Conservation (phyloP, 2,888 invertebrate genomes). For the Dorcus parallelipipedus region DNA sequence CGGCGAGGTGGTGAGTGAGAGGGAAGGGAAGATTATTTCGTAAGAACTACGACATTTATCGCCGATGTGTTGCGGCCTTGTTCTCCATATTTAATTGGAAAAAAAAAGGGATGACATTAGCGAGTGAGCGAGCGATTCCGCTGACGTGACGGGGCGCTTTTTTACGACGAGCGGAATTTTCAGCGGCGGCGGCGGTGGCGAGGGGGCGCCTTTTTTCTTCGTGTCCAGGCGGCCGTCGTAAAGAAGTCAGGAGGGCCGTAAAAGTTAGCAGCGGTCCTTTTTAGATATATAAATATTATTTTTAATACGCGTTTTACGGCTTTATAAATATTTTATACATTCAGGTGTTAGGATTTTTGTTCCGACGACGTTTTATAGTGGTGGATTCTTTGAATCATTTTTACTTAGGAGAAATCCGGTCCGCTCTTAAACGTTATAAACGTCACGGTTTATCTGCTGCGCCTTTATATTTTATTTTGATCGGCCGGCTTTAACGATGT, state of each 20-base stretch:
- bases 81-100: no score
- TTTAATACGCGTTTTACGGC: constrained; percentile 52
- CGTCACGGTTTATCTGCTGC: constrained; percentile 40
- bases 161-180: background rate
- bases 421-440: constrained; percentile 32
- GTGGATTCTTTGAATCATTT: constrained; percentile 32
- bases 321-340: constrained; percentile 52
- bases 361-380: constrained; percentile 33
- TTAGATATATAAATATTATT: constrained; percentile 52
- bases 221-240: constrained; percentile 30
- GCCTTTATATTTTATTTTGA: constrained; percentile 24
- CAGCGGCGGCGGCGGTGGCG: background rate
- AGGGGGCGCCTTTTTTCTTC: background rate
- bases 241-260: constrained; percentile 48
- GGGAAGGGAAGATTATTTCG: no score
- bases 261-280: constrained; percentile 47
- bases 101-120: no score
- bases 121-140: no score
- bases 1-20: background rate
- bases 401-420: constrained; percentile 11
- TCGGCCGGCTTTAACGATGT: constrained; percentile 17
- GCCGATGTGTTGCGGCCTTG: no score
- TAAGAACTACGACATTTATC: no score
- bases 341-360: constrained; percentile 51
- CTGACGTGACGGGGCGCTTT: background rate